Percentiles rank a stretch among this genome's conserved stretches.
Conservation (phyloP, 2,888 invertebrate species). For the Cryptus armator region DNA sequence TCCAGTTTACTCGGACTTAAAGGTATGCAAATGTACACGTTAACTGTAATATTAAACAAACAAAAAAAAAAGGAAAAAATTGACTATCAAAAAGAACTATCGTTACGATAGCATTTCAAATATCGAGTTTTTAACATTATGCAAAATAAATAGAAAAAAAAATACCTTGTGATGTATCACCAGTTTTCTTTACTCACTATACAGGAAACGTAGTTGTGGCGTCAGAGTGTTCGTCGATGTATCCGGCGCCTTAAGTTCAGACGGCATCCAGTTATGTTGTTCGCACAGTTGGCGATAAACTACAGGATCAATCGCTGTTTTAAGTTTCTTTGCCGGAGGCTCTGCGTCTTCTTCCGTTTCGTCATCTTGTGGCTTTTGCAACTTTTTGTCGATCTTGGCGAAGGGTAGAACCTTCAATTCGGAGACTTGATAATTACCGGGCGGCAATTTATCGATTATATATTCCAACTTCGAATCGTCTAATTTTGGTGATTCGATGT, state of each 20-base stretch:
- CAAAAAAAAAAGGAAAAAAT: too few relatives aligned
- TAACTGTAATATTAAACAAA: too few relatives aligned
- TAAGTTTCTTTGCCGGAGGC: background rate
- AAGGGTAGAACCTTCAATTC: slow-evolving; percentile 19
- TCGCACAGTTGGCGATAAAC: background rate
- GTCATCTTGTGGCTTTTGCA: background rate
- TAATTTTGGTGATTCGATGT: background rate
- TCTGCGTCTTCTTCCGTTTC: background rate
- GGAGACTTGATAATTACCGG: background rate
- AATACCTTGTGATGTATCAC: too few relatives aligned
- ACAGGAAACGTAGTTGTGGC: background rate
- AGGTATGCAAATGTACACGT: too few relatives aligned
- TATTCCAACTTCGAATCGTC: background rate
- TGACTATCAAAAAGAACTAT: too few relatives aligned
- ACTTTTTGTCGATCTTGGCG: slow-evolving; percentile 26
- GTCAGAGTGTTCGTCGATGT: background rate
- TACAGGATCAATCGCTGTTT: background rate
- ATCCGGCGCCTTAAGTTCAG: background rate
- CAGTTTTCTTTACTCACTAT: background rate
- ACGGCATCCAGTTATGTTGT: background rate
- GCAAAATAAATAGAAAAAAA: too few relatives aligned
- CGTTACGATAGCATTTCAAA: too few relatives aligned
- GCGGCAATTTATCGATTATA: background rate
- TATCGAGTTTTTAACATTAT: too few relatives aligned
- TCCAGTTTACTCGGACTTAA: too few relatives aligned